phyloP scores from a whole-genome alignment of 2,113 vertebrate genomes.

The Tetrao urogallus region DNA sequence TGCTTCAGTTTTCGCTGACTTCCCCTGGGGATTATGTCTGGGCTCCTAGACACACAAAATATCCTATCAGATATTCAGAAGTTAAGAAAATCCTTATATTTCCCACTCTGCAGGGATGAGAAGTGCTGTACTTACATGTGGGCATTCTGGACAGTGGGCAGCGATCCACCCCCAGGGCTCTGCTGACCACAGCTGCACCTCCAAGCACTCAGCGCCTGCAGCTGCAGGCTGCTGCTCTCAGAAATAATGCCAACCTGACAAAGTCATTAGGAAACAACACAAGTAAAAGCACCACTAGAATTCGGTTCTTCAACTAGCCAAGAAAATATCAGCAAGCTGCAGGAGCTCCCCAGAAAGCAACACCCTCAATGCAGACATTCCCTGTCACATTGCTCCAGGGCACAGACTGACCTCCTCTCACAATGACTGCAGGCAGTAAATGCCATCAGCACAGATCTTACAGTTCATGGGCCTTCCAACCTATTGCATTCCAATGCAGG shows the following conservation, averaged over 20 bases:
- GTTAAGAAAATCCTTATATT: not conserved
- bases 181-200: not conserved
- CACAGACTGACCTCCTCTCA: not conserved
- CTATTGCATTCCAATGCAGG: too few relatives aligned
- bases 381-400: not conserved
- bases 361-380: not conserved
- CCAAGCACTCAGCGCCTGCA: not conserved
- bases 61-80: not conserved
- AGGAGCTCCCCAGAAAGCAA: not conserved
- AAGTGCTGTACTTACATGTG: not conserved
- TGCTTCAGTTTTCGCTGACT: not conserved
- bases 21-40: not conserved
- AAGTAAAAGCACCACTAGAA: not conserved
- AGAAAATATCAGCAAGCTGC: not conserved
- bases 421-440: not conserved
- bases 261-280: not conserved
- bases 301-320: not conserved
- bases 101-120: not conserved
- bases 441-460: not conserved
- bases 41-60: not conserved
- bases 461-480: not conserved
- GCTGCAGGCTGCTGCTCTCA: not conserved
- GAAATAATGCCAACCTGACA: not conserved
- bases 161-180: not conserved
- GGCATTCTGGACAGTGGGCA: not conserved